Base-by-base conservation (phyloP, 2,888 invertebrate species). In the Campoletis raptor region DNA sequence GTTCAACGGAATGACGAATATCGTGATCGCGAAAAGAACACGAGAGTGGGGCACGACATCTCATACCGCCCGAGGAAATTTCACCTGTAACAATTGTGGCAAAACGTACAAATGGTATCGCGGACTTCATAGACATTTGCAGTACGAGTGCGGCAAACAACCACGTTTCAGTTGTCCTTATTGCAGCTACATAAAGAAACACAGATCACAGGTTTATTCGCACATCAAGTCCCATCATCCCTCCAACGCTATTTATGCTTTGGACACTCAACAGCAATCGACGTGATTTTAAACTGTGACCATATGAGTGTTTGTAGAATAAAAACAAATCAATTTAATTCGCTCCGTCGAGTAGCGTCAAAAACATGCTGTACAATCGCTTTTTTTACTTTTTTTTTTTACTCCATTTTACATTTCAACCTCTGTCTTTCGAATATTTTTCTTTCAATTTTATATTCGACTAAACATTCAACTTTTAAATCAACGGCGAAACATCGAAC, bases 61-160 rank as follows among this genome's bases (percentile, higher is more conserved):
- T 12, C 74, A 70, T 54, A 81, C n/a, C 45, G n/a, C 7, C 5
- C 74, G 64, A 37, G 86, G 80, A 76, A 67, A 81, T 72, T 85
- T 72, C 61, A 64, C 66, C 66, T 92, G 92, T 88, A 85, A 90
- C 40, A 89, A 85, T 54, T 94, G 94, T 82, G 91, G 90, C 70
- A 91, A 91, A 66, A 85, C 74, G 8, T 94, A 94, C 86, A 91
- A 91, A 80, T 90, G 91, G 82, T 90, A 90, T 66, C 89, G 90
- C 64, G 91, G 91, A 52, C 88, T 94, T n/a, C 90, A 89, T 78
- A 85, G 94, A 24, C 94, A 95, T 88, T 89, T 91, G 45, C 92
- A 90, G 61, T 93, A 93, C 89, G 94, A 94, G 86, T 94, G 94
- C 85, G 93, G 93, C 52, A 92, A 92, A 84, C 90, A 90, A 24